These are phyloP conservation scores for Chelon auratus DNA, from an alignment of 2,797 vertebrate species.

Conservation along the genomic window DNA sequence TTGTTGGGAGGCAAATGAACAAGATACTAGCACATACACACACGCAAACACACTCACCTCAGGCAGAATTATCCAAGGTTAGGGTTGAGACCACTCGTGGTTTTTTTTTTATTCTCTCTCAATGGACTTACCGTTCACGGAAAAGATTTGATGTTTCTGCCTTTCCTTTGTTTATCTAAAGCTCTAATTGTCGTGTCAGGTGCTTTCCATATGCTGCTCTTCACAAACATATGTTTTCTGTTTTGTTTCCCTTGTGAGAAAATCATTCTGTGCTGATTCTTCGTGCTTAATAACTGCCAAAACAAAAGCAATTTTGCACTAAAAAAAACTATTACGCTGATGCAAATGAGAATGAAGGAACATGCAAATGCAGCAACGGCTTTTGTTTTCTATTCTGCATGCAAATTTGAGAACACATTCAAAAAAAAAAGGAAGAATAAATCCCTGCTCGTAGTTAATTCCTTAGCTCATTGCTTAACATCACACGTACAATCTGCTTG, in stretches of 20 bases:
- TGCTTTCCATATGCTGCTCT: slow-evolving; percentile 12
- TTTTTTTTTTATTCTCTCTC: neutral
- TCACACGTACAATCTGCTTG: neutral
- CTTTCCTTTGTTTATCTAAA: slow-evolving; percentile 4
- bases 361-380: neutral
- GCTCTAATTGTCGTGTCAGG: slow-evolving; percentile 28
- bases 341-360: neutral
- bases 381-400: neutral
- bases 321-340: neutral
- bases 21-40: slow-evolving; percentile 29
- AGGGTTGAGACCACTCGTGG: slow-evolving; percentile 34
- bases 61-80: slow-evolving; percentile 13
- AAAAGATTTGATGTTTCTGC: slow-evolving; percentile 27
- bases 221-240: slow-evolving; percentile 10
- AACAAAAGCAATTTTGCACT: neutral
- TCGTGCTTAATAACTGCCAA: neutral
- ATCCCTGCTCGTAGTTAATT: neutral
- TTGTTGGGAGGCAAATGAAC: slow-evolving; percentile 49
- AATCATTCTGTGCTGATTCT: neutral
- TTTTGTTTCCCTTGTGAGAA: neutral
- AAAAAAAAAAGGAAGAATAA: neutral
- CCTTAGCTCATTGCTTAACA: neutral
- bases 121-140: slow-evolving; percentile 8
- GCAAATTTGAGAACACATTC: slow-evolving; percentile 5
- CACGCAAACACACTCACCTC: slow-evolving; percentile 1